Evolutionary conservation across 2,797 vertebrate genomes (phyloP).

Genomic region (Moxostoma hubbsi): DNA sequence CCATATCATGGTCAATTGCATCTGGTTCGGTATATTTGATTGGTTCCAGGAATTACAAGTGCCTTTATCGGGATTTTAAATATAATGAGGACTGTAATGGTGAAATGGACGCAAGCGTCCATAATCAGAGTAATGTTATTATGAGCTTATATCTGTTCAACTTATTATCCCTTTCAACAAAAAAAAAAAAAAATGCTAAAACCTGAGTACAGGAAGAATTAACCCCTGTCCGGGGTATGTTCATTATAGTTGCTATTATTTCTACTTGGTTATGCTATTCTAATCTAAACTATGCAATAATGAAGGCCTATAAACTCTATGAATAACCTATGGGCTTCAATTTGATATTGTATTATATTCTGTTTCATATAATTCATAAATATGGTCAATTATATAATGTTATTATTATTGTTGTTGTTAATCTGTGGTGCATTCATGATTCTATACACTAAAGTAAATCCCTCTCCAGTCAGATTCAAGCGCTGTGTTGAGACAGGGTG

Average conservation of each 20-base stretch:
- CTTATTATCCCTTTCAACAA: slow-evolving; percentile 34
- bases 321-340: too few relatives aligned
- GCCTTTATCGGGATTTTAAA: slow-evolving; percentile 19
- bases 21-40: slow-evolving; percentile 51
- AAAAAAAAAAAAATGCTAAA: slow-evolving; percentile 31
- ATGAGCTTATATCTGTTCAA: slow-evolving; percentile 27
- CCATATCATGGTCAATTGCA: slow-evolving; percentile 15
- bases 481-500: slow-evolving; percentile 67
- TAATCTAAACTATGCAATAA: too few relatives aligned
- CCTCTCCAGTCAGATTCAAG: slow-evolving; percentile 87
- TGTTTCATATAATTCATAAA: too few relatives aligned
- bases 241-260: too few relatives aligned
- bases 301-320: too few relatives aligned
- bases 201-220: not conserved
- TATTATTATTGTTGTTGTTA: too few relatives aligned
- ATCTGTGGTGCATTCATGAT: too few relatives aligned
- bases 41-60: slow-evolving; percentile 47
- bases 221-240: too few relatives aligned
- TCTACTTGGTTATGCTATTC: too few relatives aligned
- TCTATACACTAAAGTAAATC: slow-evolving; percentile 60
- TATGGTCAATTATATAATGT: too few relatives aligned
- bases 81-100: not conserved
- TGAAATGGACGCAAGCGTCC: not conserved
- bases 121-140: slow-evolving; percentile 34
- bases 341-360: too few relatives aligned